Evolutionary conservation across 2,888 invertebrate genomes (phyloP).

Genomic region (Acrocera orbiculus): DNA sequence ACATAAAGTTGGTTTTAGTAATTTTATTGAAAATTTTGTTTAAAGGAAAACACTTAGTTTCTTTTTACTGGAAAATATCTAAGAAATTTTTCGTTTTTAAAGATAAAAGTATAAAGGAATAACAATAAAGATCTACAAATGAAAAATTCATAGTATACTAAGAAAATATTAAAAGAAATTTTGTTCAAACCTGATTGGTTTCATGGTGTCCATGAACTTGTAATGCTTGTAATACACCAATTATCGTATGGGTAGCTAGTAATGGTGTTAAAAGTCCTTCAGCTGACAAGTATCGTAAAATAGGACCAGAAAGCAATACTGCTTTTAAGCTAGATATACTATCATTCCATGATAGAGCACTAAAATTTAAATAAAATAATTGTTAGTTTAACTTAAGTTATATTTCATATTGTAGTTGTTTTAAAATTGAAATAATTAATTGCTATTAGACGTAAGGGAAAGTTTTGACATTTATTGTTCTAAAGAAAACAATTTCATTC

Average conservation of each 20-base stretch:
- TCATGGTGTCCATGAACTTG: conserved; percentile 83
- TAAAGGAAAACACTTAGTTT: no score
- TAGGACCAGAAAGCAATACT: conserved; percentile 52
- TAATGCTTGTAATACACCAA: conserved; percentile 59
- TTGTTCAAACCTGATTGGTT: conserved; percentile 49
- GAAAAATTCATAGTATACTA: no score
- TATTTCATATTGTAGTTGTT: conserved; percentile 1
- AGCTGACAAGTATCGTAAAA: conserved; percentile 46
- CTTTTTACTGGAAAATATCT: no score
- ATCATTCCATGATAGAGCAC: conserved; percentile 71
- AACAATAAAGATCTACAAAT: no score
- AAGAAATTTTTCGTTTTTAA: no score
- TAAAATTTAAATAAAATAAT: conserved; percentile 15
- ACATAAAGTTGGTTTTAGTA: no score
- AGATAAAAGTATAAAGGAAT: no score
- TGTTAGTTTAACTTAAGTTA: conserved; percentile 2
- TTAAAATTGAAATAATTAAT: no score
- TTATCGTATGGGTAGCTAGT: conserved; percentile 56
- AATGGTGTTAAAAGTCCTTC: conserved; percentile 45
- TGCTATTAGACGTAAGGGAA: no score
- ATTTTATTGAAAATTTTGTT: no score
- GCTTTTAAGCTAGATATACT: conserved; percentile 66
- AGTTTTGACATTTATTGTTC: no score
- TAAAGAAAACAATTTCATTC: no score
- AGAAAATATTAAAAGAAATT: background rate